phyloP scores from a whole-genome alignment of 2,797 vertebrate species.

The Poecilia velifera region DNA sequence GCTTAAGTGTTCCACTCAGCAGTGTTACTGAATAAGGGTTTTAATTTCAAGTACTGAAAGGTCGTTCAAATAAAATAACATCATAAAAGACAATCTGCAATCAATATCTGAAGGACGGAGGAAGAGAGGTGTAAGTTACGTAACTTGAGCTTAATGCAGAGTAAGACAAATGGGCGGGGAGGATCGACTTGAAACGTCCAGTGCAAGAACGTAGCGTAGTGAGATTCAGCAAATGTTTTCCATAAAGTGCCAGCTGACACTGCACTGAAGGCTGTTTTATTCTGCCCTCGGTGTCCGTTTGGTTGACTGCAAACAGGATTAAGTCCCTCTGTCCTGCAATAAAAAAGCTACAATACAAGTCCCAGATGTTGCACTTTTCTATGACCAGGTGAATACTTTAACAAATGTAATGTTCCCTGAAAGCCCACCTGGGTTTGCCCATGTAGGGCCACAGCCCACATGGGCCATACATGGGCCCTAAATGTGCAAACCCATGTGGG shows the following conservation, averaged over 20 bases:
- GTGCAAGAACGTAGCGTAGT: not conserved
- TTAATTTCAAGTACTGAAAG: not conserved
- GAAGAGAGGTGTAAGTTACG: not conserved
- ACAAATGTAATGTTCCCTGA: not conserved
- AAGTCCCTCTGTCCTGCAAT: not conserved
- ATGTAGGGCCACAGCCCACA: too few species aligned
- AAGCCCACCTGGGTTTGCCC: too few species aligned
- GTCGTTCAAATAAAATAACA: not conserved
- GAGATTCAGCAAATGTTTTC: not conserved
- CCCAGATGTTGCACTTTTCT: conserved; percentile 3
- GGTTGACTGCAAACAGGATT: conserved; percentile 7
- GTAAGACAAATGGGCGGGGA: not conserved
- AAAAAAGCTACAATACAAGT: conserved; percentile 8
- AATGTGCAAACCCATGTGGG: too few species aligned
- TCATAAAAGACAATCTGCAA: not conserved
- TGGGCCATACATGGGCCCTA: too few species aligned
- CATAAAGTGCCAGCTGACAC: conserved; percentile 5
- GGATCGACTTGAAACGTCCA: not conserved
- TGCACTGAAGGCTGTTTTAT: conserved; percentile 8
- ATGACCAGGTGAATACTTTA: conserved; percentile 12
- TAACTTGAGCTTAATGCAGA: not conserved
- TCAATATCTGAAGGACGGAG: not conserved
- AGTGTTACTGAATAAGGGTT: not conserved
- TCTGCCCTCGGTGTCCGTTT: conserved; percentile 4
- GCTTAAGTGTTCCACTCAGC: not conserved